A percentile compares a stretch with the other conserved stretches of the same genome.
Conservation (phyloP, 2,888 invertebrate genomes). For the Tenthredo distinguenda region DNA sequence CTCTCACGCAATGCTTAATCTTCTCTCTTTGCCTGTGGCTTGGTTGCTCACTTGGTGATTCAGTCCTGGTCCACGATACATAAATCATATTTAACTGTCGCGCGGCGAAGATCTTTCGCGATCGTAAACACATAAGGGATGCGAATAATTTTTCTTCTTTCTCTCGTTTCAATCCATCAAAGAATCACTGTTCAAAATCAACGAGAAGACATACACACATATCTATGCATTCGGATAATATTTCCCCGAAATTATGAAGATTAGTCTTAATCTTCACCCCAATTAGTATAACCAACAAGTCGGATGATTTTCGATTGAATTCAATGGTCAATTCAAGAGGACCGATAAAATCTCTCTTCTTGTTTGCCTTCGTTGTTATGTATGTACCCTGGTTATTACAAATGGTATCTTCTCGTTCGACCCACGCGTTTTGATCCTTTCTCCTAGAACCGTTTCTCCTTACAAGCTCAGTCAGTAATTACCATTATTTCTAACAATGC, state of each 20-base stretch:
- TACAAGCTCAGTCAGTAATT: slow-evolving; percentile 13
- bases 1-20: background rate
- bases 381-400: background rate
- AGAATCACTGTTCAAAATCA: background rate
- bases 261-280: background rate
- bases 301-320: background rate
- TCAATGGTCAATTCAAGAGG: background rate
- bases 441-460: background rate
- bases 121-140: slow-evolving; percentile 59
- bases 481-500: slow-evolving; percentile 38
- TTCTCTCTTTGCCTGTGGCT: slow-evolving; percentile 11
- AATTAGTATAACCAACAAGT: background rate
- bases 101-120: slow-evolving; percentile 63
- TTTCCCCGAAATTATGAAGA: background rate
- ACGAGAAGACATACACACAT: background rate
- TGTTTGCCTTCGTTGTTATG: background rate
- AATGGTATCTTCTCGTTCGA: background rate
- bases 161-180: background rate
- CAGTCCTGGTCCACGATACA: slow-evolving; percentile 38
- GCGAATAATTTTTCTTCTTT: slow-evolving; percentile 5
- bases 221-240: background rate
- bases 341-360: background rate
- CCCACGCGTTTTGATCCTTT: background rate
- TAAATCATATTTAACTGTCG: slow-evolving; percentile 55
- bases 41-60: slow-evolving; percentile 18